Percentiles rank a stretch among this genome's conserved stretches.
Evolutionary conservation across 1,140 invertebrate genomes (phyloP).

Genomic region (Ceratosolen solmsi): DNA sequence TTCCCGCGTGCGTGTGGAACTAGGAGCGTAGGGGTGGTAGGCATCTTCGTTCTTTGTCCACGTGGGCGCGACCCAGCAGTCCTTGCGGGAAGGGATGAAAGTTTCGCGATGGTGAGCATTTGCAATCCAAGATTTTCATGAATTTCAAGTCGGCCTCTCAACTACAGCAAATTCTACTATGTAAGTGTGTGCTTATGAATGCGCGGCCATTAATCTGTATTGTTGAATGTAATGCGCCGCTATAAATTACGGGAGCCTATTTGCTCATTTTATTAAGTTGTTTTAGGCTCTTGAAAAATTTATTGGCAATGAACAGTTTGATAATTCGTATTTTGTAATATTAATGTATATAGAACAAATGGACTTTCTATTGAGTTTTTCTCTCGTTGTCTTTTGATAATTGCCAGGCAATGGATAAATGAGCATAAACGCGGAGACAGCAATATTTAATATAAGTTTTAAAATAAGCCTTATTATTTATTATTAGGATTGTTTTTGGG

Average conservation of each 20-base stretch:
- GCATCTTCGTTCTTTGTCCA: background rate
- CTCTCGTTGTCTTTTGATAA: too few species aligned
- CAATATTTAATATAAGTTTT: too few species aligned
- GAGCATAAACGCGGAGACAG: too few species aligned
- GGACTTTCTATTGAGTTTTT: too few species aligned
- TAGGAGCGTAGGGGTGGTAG: too few species aligned
- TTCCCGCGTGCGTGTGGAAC: background rate
- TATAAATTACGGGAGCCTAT: background rate
- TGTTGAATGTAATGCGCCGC: background rate
- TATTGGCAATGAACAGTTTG: too few species aligned
- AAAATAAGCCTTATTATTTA: too few species aligned
- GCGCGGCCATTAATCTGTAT: background rate
- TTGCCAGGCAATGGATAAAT: too few species aligned
- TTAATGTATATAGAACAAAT: too few species aligned
- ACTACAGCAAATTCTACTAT: background rate
- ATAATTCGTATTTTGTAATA: too few species aligned
- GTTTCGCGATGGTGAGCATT: background rate
- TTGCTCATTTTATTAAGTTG: background rate
- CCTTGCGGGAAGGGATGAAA: background rate
- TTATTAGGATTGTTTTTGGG: too few species aligned
- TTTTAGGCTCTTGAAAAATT: background rate
- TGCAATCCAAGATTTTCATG: background rate
- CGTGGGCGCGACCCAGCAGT: background rate
- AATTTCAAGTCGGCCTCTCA: background rate
- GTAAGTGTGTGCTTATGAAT: background rate